Conservation (phyloP, 2,888 invertebrate species). For the Synanthedon formicaeformis region DNA sequence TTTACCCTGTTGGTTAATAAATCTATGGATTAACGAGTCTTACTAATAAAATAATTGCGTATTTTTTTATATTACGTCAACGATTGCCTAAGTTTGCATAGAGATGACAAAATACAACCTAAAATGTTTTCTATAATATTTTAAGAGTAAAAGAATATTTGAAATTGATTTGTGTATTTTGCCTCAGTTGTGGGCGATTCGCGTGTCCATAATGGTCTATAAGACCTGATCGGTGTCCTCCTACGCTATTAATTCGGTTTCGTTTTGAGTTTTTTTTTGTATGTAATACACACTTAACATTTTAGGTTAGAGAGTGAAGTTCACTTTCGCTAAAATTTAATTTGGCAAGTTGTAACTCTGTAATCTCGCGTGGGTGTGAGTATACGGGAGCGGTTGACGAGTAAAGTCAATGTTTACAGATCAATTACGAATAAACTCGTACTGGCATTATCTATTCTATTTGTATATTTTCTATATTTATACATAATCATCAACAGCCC, state of each 20-base stretch:
- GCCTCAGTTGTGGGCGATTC: slow-evolving; percentile 7
- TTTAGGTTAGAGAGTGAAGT: slow-evolving; percentile 44
- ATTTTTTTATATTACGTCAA: no score
- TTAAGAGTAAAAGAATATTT: no score
- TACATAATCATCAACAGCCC: no score
- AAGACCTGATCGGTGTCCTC: slow-evolving; percentile 1
- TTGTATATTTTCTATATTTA: no score
- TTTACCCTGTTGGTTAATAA: no score
- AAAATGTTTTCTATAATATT: no score
- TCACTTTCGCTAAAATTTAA: slow-evolving; percentile 38
- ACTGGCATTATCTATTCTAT: no score
- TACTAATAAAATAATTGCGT: no score
- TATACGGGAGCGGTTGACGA: slow-evolving; percentile 3
- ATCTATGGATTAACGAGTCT: no score
- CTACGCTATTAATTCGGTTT: background rate
- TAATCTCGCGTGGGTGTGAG: background rate
- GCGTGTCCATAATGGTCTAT: slow-evolving; percentile 4
- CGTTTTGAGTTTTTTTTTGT: background rate
- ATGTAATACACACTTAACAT: slow-evolving; percentile 8
- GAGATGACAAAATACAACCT: no score
- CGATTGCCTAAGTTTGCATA: no score
- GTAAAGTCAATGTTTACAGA: background rate
- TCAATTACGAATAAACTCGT: background rate
- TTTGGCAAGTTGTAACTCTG: slow-evolving; percentile 8
- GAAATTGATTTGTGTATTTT: background rate